Evolutionary conservation across 2,888 invertebrate species (phyloP), one percentile per base, ranked within the genome.

Genomic region (Torymus tubicola): DNA sequence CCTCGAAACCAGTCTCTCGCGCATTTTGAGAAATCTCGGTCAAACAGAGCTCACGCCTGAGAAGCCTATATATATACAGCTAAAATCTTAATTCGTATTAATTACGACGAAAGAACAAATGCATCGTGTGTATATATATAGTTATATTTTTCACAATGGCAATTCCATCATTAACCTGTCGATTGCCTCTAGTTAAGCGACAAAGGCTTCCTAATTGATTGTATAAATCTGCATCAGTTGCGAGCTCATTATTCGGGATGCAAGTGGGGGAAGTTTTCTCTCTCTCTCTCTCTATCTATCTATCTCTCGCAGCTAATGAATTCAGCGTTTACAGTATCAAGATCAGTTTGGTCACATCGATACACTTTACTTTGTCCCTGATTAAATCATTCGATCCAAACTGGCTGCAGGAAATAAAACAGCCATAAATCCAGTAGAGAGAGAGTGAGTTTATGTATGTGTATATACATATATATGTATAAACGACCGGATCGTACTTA

Each of bases 201-300:
- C 78, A 71, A 71, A 74, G 79, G 78, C 75, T 16, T 50, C 57
- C 68, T 63, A 73, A 82, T 81, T 81, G 79, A 82, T 71, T 68
- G 77, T 58, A 69, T 81, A 65, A 78, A 81, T 80, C 61, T 81
- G 67, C 80, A 78, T 76, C 68, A 68, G 24, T 58, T 21, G 74
- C 72, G 31, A 52, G 42, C 65, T 70, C 67, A 81, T 83, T 81
- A 82, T 76, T 75, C 31, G 70, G 14, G 1, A 12, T 50, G 21
- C 55, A 42, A 50, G 57, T 24, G n/a, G 50, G 42, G 8, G 42
- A 42, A 42, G 57, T 53, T 72, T 24, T 57, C 65, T 21, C 21
- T 10, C 14, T 64, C 12, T 21, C 55, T 13, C 11, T 68, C 14
- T 16, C 13, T 16, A 14, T 61, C n/a, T 10, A 2, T 60, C 16